These are phyloP conservation scores for Rotaria socialis DNA, from an alignment of 2,888 invertebrate species.

Conservation along the genomic window DNA sequence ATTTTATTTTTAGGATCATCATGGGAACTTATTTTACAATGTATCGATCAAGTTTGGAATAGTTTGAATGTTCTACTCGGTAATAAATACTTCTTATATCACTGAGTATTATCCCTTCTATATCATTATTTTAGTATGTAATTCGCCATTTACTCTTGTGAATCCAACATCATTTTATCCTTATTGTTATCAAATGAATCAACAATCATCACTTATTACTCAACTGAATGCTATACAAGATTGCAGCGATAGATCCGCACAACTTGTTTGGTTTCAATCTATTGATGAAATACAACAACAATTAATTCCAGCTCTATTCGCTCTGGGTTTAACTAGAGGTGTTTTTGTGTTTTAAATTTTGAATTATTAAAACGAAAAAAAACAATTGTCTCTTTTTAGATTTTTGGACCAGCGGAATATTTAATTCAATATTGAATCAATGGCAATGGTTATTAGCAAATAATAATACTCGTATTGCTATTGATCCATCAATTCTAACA, in stretches of 20 bases:
- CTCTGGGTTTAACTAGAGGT: conserved; percentile 23
- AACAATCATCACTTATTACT: background rate
- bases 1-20: background rate
- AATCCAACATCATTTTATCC: conserved; percentile 10
- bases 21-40: conserved; percentile 11
- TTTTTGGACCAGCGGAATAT: conserved; percentile 33
- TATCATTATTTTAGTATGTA: background rate
- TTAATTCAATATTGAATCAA: background rate
- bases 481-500: conserved; percentile 25
- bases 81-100: background rate
- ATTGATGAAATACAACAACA: conserved; percentile 21
- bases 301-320: conserved; percentile 15
- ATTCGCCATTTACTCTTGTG: background rate
- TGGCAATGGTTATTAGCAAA: conserved; percentile 27
- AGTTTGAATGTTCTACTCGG: conserved; percentile 1
- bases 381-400: background rate
- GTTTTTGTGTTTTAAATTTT: background rate
- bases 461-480: conserved; percentile 27
- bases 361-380: background rate
- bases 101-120: too few species aligned
- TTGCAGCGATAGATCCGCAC: background rate
- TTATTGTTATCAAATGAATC: conserved; percentile 17
- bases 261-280: conserved; percentile 36
- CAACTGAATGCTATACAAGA: conserved; percentile 10
- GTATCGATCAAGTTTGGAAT: conserved; percentile 36